These are phyloP conservation scores for Tenodera sinensis DNA, from an alignment of 2,888 invertebrate species.

Conservation along the genomic window DNA sequence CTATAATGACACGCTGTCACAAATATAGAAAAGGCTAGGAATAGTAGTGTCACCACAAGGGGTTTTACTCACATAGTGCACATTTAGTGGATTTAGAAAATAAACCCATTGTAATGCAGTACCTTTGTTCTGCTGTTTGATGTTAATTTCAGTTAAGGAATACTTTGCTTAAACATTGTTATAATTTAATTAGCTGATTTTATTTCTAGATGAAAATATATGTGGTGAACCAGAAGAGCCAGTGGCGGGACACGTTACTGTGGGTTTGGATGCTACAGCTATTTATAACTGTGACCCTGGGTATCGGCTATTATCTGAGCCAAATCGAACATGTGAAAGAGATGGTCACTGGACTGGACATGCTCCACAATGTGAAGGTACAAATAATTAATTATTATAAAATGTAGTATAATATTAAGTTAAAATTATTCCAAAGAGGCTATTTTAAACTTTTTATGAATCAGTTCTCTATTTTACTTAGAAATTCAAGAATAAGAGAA, in stretches of 20 bases:
- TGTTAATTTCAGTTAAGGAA: too few species aligned
- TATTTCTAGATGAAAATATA: slow-evolving; percentile 34
- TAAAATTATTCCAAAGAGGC: too few species aligned
- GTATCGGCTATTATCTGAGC: slow-evolving; percentile 33
- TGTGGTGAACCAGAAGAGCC: slow-evolving; percentile 39
- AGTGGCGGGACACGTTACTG: slow-evolving; percentile 27
- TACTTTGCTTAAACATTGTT: not conserved
- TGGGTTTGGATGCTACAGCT: slow-evolving; percentile 31
- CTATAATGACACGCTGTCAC: too few species aligned
- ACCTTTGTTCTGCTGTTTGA: too few species aligned
- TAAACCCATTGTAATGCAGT: too few species aligned
- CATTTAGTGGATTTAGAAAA: too few species aligned
- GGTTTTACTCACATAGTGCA: too few species aligned
- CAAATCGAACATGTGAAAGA: slow-evolving; percentile 33
- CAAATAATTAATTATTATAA: not conserved
- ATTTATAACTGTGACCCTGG: slow-evolving; percentile 35
- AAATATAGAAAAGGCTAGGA: too few species aligned
- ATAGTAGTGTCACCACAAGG: too few species aligned
- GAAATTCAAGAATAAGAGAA: not conserved
- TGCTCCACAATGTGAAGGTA: slow-evolving; percentile 36
- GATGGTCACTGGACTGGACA: slow-evolving; percentile 36
- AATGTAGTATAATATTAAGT: not conserved
- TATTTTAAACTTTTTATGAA: too few species aligned
- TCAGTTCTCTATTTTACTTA: too few species aligned
- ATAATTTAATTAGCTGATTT: not conserved